Percentiles rank a stretch among this genome's conserved stretches.
Conservation (phyloP, 2,888 invertebrate genomes). For the Malachius bipustulatus region DNA sequence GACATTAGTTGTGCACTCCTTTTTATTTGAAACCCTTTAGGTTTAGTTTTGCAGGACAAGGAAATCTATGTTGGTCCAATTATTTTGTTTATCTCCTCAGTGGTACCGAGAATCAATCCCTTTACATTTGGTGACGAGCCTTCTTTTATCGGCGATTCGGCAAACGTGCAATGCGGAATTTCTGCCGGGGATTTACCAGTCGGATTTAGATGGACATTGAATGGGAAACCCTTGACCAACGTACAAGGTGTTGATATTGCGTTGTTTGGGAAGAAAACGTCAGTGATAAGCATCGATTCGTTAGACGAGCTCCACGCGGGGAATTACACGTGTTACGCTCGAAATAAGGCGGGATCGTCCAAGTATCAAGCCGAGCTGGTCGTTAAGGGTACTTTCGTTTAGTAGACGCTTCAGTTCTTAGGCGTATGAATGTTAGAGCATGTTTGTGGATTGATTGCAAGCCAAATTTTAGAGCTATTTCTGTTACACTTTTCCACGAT, state of each 20-base stretch:
- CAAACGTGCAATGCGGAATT: slow-evolving; percentile 52
- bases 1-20: too few species aligned
- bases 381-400: slow-evolving; percentile 52
- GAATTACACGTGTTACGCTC: slow-evolving; percentile 62
- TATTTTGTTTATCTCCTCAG: slow-evolving; percentile 4
- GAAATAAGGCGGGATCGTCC: slow-evolving; percentile 56
- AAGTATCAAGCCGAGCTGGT: slow-evolving; percentile 54
- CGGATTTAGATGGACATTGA: slow-evolving; percentile 58
- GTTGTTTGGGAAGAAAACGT: slow-evolving; percentile 45
- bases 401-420: background rate
- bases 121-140: slow-evolving; percentile 54
- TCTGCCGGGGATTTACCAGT: slow-evolving; percentile 62
- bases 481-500: too few species aligned
- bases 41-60: background rate
- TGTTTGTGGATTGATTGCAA: too few species aligned
- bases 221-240: slow-evolving; percentile 47
- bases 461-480: too few species aligned
- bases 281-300: slow-evolving; percentile 52
- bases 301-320: slow-evolving; percentile 55
- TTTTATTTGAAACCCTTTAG: background rate
- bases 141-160: slow-evolving; percentile 60
- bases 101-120: slow-evolving; percentile 51
- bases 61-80: background rate
- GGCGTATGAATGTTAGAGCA: too few species aligned
- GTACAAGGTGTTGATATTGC: slow-evolving; percentile 43